phyloP scores from a whole-genome alignment of 2,797 vertebrate species.

The Aldrovandia affinis region DNA sequence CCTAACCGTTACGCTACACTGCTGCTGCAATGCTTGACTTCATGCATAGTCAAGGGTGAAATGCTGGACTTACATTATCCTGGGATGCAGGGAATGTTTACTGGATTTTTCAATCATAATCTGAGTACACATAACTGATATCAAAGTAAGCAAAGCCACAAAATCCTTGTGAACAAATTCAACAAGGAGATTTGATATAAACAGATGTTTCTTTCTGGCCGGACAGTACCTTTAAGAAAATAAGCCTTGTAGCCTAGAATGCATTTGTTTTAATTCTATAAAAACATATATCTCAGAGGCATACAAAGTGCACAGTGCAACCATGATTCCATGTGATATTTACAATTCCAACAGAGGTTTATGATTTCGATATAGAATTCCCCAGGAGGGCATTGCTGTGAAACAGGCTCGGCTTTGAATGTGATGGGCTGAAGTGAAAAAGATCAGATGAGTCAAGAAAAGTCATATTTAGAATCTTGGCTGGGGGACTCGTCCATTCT shows the following conservation, averaged over 20 bases:
- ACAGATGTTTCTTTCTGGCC: neutral
- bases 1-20: no score
- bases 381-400: neutral
- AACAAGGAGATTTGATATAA: neutral
- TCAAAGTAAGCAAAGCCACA: neutral
- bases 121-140: neutral
- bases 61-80: neutral
- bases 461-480: slow-evolving; percentile 13
- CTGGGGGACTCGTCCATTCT: slow-evolving; percentile 18
- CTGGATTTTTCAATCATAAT: neutral
- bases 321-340: neutral
- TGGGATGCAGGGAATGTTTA: slow-evolving; percentile 13
- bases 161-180: neutral
- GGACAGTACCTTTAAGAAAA: neutral
- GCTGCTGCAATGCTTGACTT: neutral
- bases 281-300: neutral
- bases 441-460: neutral
- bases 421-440: neutral
- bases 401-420: neutral
- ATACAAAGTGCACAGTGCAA: neutral
- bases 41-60: neutral
- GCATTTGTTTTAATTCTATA: neutral
- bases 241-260: neutral
- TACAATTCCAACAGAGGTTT: neutral
- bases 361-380: neutral